Conservation (phyloP, 2,888 invertebrate genomes). For the Cephus nigrinus region DNA sequence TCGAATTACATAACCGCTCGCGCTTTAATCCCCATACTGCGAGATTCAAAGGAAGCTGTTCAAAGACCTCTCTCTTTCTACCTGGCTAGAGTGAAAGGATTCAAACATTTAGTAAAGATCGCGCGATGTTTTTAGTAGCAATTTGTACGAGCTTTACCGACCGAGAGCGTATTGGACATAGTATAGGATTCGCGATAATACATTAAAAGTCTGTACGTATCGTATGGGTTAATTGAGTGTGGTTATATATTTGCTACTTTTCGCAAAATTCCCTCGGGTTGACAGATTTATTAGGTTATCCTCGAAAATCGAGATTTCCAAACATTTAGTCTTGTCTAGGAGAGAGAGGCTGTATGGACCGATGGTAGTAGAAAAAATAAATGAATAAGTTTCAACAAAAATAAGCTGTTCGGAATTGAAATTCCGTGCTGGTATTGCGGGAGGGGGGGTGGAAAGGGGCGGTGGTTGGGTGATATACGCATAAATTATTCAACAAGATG, state of each 20-base stretch:
- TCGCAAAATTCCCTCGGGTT: not conserved
- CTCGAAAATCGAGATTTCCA: not conserved
- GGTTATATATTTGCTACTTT: not conserved
- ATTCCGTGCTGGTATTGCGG: not conserved
- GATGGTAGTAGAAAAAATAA: not conserved
- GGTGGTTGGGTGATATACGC: not conserved
- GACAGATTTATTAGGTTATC: not conserved
- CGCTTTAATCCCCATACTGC: not conserved
- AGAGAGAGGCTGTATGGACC: not conserved
- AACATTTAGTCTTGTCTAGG: not conserved
- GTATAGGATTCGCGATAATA: not conserved
- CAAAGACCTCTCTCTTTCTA: not conserved
- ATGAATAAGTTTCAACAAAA: not conserved
- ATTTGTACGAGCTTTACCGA: not conserved
- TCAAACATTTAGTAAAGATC: not conserved
- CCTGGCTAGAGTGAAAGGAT: not conserved
- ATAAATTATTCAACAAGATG: not conserved
- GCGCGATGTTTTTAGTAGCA: not conserved
- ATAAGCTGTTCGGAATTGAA: not conserved
- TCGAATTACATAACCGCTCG: not conserved
- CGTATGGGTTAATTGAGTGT: not conserved
- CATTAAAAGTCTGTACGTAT: not conserved
- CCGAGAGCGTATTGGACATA: too few relatives aligned
- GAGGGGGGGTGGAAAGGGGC: too few relatives aligned
- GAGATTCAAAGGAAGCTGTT: not conserved